A percentile compares a stretch with the other conserved stretches of the same genome.
Conservation (phyloP, 2,888 invertebrate species). For the Rhopalosiphum nymphaeae region DNA sequence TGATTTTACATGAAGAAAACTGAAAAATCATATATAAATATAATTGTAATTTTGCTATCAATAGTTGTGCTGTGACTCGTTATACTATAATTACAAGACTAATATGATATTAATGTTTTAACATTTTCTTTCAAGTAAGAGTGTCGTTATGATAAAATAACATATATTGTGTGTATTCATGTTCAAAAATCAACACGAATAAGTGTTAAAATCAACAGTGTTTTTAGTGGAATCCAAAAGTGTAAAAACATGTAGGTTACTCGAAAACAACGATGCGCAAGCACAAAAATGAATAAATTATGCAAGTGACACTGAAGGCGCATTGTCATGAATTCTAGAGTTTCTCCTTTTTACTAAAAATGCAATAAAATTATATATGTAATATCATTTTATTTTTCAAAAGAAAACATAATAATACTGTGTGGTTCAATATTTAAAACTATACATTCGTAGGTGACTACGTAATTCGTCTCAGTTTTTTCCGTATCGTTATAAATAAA, state of each 20-base stretch:
- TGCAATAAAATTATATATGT: neutral
- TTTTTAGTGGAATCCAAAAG: neutral
- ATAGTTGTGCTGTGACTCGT: neutral
- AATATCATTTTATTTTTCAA: neutral
- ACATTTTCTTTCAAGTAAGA: neutral
- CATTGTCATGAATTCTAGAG: neutral
- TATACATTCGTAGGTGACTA: neutral
- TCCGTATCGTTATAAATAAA: neutral
- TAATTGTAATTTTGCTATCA: neutral
- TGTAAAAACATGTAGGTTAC: neutral
- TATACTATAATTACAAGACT: neutral
- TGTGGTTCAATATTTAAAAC: neutral
- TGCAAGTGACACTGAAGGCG: neutral
- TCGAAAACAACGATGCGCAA: neutral
- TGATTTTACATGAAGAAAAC: neutral
- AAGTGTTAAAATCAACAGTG: neutral
- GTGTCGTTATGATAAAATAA: neutral
- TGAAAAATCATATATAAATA: neutral
- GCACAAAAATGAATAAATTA: constrained; percentile 45
- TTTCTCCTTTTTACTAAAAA: neutral
- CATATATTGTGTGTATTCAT: neutral
- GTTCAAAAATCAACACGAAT: neutral
- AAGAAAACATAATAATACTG: constrained; percentile 1
- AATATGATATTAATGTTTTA: neutral
- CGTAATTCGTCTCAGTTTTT: neutral